Conservation (phyloP, 2,888 invertebrate genomes). For the Volucella bombylans region DNA sequence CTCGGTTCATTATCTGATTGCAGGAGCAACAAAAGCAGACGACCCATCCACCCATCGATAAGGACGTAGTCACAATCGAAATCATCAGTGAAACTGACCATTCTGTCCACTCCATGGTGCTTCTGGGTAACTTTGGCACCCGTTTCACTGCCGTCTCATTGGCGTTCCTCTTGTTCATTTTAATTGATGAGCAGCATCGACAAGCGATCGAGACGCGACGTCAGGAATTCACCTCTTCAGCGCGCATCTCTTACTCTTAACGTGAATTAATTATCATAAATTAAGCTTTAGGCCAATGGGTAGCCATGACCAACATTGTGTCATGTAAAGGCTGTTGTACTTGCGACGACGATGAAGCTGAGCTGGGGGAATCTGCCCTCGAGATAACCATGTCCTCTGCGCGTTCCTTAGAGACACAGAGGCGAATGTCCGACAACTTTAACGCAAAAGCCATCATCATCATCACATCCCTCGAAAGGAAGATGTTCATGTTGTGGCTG, state of each 20-base stretch:
- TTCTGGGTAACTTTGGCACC: conserved; percentile 52
- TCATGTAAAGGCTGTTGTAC: conserved; percentile 66
- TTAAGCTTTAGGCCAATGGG: conserved; percentile 76
- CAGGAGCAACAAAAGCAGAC: conserved; percentile 28
- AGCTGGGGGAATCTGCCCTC: conserved; percentile 41
- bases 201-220: conserved; percentile 12
- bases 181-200: conserved; percentile 70
- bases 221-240: conserved; percentile 48
- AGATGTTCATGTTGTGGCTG: conserved; percentile 54
- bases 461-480: conserved; percentile 47
- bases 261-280: conserved; percentile 81
- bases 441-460: conserved; percentile 41
- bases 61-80: conserved; percentile 64
- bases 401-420: conserved; percentile 5
- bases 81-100: conserved; percentile 68
- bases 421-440: conserved; percentile 14
- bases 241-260: conserved; percentile 62
- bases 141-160: conserved; percentile 40
- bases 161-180: conserved; percentile 65
- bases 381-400: conserved; percentile 56
- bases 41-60: conserved; percentile 47
- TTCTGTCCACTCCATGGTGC: conserved; percentile 7
- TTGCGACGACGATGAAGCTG: conserved; percentile 39
- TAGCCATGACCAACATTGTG: conserved; percentile 71
- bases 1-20: conserved; percentile 52